Evolutionary conservation across 2,888 invertebrate genomes (phyloP), one percentile per base, ranked within the genome.

Genomic region (Lasius platythorax): DNA sequence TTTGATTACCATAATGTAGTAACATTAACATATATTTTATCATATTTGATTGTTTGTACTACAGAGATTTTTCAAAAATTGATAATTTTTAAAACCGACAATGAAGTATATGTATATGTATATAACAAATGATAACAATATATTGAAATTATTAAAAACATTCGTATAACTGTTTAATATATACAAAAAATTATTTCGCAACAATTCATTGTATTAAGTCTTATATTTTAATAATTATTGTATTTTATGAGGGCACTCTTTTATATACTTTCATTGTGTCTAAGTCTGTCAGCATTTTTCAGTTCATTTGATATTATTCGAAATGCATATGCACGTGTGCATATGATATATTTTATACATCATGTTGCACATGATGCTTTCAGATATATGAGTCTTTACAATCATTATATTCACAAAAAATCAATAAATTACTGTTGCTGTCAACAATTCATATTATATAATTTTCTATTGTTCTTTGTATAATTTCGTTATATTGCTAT

Each of bases 11-110:
- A 67, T 53, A 68, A 74, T 67, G 50, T 75, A 64, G 37, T 50
- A 68, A 82, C 66, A 75, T 70, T 83, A 84, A 83, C 30, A 68
- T 84, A 76, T 50, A 33, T 43, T 76, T 85, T 43, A 43, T 73
- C 40, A 66, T 70, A 83, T 83, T 67, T 74, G 53, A 74, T n/a
- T 12, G 56, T 84, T 79, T 66, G 72, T 73, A 83, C 73, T 46
- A 67, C 30, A 64, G 58, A 79, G 23, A 68, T 58, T 67, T 43
- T 56, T 70, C 18, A 28, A 23, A 70, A 70, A 63, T 8, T 18
- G 6, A 73, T 46, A 12, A 61, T 23, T 15, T 73, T 61, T 11
- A 78, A 67, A 56, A 37, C 15, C 28, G 12, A 67, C 28, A 40
- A 68, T 56, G 9, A 68, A 12, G 23, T 68, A 56, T 30, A 2